A percentile compares a stretch with the other conserved stretches of the same genome.
Conservation (phyloP, 2,888 invertebrate genomes). For the Hesperia comma region DNA sequence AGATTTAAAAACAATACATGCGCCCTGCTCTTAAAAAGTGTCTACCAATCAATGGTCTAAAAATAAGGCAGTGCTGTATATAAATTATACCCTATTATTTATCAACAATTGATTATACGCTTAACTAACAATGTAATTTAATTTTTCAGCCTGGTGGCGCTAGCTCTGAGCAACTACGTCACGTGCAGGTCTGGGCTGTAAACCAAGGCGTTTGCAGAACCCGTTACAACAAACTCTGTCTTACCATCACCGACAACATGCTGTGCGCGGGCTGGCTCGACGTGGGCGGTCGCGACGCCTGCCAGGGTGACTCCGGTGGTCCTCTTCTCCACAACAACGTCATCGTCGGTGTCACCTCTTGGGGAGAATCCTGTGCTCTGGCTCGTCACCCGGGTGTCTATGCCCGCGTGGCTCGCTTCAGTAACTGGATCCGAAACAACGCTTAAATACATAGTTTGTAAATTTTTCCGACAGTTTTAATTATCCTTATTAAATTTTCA, state of each 20-base stretch:
- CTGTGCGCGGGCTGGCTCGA: constrained; percentile 58
- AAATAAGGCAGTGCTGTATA: too few relatives aligned
- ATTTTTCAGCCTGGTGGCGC: constrained; percentile 49
- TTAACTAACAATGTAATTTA: too few relatives aligned
- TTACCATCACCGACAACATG: constrained; percentile 56
- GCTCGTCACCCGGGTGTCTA: constrained; percentile 56
- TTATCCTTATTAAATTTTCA: too few relatives aligned
- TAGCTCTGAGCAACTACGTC: constrained; percentile 52
- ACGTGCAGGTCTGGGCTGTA: constrained; percentile 54
- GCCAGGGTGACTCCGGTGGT: constrained; percentile 61
- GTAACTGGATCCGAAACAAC: constrained; percentile 53
- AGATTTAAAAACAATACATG: too few relatives aligned
- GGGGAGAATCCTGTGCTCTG: constrained; percentile 51
- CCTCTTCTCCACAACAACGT: constrained; percentile 55
- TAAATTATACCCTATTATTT: too few relatives aligned
- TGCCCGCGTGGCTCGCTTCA: constrained; percentile 51
- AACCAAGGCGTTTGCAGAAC: constrained; percentile 51
- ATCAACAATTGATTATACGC: too few relatives aligned
- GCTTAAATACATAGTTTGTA: constrained; percentile 43
- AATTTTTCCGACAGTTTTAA: too few relatives aligned
- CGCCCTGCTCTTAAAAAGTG: too few relatives aligned
- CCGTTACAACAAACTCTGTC: constrained; percentile 47
- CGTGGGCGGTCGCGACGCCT: constrained; percentile 58
- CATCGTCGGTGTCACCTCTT: constrained; percentile 57
- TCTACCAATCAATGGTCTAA: too few relatives aligned